Evolutionary conservation across 2,888 invertebrate species (phyloP), one percentile per base, ranked within the genome.

Genomic region (Bugula neritina): DNA sequence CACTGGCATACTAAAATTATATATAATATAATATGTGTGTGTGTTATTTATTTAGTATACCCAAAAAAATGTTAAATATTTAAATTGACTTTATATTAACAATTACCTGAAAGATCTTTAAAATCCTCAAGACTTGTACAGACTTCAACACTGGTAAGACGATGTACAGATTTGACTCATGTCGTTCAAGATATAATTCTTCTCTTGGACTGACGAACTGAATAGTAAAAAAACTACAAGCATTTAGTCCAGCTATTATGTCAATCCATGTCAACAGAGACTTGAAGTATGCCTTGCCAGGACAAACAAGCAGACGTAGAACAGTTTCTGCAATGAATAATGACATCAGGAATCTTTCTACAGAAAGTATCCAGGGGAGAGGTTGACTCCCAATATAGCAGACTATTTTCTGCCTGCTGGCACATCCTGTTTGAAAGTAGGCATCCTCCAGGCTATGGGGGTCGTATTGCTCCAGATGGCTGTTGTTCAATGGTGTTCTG

Each of bases 31-130:
- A n/a, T n/a, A n/a, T n/a, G n/a, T n/a, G n/a, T n/a, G n/a, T n/a
- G n/a, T n/a, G n/a, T n/a, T n/a, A n/a, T n/a, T n/a, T n/a, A n/a
- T n/a, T n/a, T n/a, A n/a, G n/a, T n/a, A n/a, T n/a, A n/a, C n/a
- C n/a, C n/a, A n/a, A n/a, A n/a, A n/a, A n/a, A n/a, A n/a, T n/a
- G n/a, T n/a, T n/a, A n/a, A n/a, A n/a, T n/a, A n/a, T n/a, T n/a
- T n/a, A n/a, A n/a, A n/a, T n/a, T n/a, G n/a, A n/a, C n/a, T n/a
- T n/a, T n/a, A n/a, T n/a, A n/a, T n/a, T n/a, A n/a, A n/a, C n/a
- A n/a, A 43, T 31, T 63, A 63, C 63, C 31, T 63, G 63, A 63
- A 63, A 63, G 27, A 63, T 63, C 34, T 63, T 63, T 27, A 63
- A 63, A 5, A 63, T 27, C n/a, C 63, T 25, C 25, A 63, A 27